Evolutionary conservation across 2,888 invertebrate species (phyloP).

Genomic region (Sinodicranocentrus sp.): DNA sequence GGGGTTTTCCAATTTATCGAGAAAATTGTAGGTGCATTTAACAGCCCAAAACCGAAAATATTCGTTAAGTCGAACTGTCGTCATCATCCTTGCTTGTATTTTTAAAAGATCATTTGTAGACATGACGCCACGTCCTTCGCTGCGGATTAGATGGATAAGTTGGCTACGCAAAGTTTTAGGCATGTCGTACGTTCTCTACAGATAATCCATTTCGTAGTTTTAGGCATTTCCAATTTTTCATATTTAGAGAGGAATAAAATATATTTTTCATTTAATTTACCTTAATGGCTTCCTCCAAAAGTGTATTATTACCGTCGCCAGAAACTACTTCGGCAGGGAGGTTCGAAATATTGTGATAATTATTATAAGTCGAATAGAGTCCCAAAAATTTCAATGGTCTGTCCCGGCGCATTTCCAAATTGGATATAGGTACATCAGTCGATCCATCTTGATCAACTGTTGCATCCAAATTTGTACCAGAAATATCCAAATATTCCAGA

Average conservation of each 20-base stretch:
- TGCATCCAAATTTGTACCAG: constrained; percentile 42
- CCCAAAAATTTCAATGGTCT: constrained; percentile 3
- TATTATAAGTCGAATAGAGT: not conserved
- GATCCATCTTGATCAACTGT: not conserved
- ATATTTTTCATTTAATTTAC: constrained; percentile 17
- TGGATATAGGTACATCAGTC: not conserved
- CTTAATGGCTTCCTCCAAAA: constrained; percentile 28
- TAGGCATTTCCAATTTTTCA: no score
- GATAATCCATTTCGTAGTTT: no score
- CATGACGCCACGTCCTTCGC: not conserved
- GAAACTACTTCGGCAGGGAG: not conserved
- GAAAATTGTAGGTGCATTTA: constrained; percentile 5
- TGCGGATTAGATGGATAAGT: not conserved
- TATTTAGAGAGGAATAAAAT: no score
- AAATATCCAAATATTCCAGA: constrained; percentile 41
- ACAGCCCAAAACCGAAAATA: constrained; percentile 31
- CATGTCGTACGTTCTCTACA: constrained; percentile 43
- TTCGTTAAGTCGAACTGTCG: constrained; percentile 18
- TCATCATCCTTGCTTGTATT: constrained; percentile 24
- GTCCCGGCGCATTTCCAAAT: not conserved
- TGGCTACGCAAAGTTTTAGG: constrained; percentile 42
- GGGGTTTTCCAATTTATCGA: constrained; percentile 19
- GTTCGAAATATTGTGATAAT: not conserved
- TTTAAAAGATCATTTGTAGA: constrained; percentile 8
- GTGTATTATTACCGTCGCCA: not conserved